phyloP scores from a whole-genome alignment of 2,888 invertebrate species.

The Aphidius colemani region DNA sequence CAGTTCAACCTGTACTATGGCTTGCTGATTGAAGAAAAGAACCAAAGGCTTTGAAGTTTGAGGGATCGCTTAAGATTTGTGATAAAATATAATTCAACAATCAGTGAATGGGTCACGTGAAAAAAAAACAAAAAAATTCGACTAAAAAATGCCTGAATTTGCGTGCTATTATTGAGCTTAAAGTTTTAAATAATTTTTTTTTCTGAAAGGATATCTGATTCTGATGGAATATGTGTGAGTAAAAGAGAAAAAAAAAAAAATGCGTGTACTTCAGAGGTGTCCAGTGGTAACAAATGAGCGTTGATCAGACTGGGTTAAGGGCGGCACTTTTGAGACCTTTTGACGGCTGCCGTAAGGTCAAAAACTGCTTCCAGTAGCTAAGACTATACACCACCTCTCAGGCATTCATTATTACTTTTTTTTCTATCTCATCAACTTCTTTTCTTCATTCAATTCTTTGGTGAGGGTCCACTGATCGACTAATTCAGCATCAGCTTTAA shows the following conservation, averaged over 20 bases:
- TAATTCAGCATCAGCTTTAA: constrained; percentile 21
- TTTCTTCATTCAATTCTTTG: constrained; percentile 18
- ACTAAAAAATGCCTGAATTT: neutral
- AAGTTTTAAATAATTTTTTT: constrained; percentile 31
- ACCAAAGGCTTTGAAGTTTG: too few relatives aligned
- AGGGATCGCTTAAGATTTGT: too few relatives aligned
- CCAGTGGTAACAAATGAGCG: constrained; percentile 54
- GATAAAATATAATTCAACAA: too few relatives aligned
- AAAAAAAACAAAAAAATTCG: too few relatives aligned
- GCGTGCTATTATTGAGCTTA: constrained; percentile 31
- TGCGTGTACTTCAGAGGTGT: constrained; percentile 25
- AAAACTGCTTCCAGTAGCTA: constrained; percentile 48
- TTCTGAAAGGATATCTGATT: constrained; percentile 9
- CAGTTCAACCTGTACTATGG: too few relatives aligned
- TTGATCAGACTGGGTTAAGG: constrained; percentile 47
- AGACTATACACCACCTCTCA: constrained; percentile 29
- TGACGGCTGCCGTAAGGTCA: constrained; percentile 50
- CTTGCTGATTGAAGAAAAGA: too few relatives aligned
- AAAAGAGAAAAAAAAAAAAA: constrained; percentile 17
- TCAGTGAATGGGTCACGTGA: too few relatives aligned
- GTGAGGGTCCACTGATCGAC: constrained; percentile 25
- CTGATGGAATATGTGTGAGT: constrained; percentile 21
- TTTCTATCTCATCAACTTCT: constrained; percentile 21
- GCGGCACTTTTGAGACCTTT: constrained; percentile 53
- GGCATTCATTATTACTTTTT: constrained; percentile 27